These are phyloP conservation scores for Euthynnus affinis DNA, from an alignment of 2,797 vertebrate species.

Conservation along the genomic window DNA sequence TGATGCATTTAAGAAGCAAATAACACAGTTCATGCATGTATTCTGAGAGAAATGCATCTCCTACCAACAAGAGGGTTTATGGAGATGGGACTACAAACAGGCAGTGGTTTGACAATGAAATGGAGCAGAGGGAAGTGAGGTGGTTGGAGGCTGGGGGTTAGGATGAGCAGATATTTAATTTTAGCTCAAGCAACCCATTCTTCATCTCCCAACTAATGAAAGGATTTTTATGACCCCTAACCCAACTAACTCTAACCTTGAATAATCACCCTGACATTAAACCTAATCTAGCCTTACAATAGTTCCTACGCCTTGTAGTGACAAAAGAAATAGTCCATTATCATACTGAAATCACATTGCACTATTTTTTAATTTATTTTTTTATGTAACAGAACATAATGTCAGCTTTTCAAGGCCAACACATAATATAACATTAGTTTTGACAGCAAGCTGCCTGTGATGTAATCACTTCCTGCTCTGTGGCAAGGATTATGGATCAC, in stretches of 20 bases:
- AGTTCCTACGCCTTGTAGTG: not conserved
- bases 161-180: conserved; percentile 6
- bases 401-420: conserved; percentile 6
- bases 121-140: conserved; percentile 1
- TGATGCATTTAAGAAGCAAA: conserved; percentile 33
- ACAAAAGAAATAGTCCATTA: not conserved
- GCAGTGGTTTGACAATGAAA: not conserved
- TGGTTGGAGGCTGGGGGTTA: conserved; percentile 18
- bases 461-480: conserved; percentile 49
- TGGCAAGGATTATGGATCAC: conserved; percentile 44
- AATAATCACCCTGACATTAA: conserved; percentile 14
- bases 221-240: not conserved
- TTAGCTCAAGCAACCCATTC: not conserved
- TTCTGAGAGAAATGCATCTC: conserved; percentile 17
- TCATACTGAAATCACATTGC: not conserved
- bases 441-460: conserved; percentile 43
- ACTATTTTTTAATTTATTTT: not conserved
- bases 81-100: conserved; percentile 3
- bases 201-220: conserved; percentile 7
- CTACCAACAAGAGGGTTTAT: not conserved
- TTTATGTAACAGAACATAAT: conserved; percentile 8
- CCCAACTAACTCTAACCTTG: not conserved
- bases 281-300: not conserved
- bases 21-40: conserved; percentile 3
- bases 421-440: conserved; percentile 26